Base-by-base conservation (phyloP, 2,113 vertebrate genomes). In the Protobothrops mucrosquamatus region DNA sequence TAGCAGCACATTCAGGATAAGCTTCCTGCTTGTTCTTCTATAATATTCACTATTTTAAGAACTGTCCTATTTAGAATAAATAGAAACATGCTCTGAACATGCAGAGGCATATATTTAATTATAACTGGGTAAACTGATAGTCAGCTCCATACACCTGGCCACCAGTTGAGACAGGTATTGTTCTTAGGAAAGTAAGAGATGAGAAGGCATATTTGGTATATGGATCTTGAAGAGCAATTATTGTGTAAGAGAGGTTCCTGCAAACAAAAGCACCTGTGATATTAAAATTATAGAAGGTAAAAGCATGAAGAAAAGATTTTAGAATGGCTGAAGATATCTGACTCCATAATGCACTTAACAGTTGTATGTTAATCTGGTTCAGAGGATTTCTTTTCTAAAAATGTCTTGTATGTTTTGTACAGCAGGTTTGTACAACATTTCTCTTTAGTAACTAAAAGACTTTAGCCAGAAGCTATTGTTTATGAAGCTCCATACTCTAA, bases 61-160 rank as follows among this genome's bases (percentile, higher is more conserved):
- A 34, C 85, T 88, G 87, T 34, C 86, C 43, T n/a, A 43, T 51
- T 64, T 69, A 69, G 86, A 92, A 92, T 88, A 92, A 88, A 92
- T 57, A 92, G 46, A 88, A 91, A 64, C 23, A 26, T 69, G 85
- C 59, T 88, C 86, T 54, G 85, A 88, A 64, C 91, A 92, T 92
- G 91, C 91, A 88, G 85, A 59, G 91, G 86, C 91, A 92, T 92
- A 92, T 88, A 87, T 88, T 52, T 92, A 92, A 92, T 92, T 92
- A 88, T 69, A 92, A 92, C 85, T 92, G 55, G 15, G 91, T 92
- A 92, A 92, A 51, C 57, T 9, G 29, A 88, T 88, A 88, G 85
- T 87, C 91, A 52, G 3, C 48, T 64, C 43, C 64, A 34, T 88
- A 92, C 23, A 88, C 85, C 91, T 0, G 69, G 14, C 1, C 12